Evolutionary conservation across 2,113 vertebrate species (phyloP).

Genomic region (Polypterus bichir): DNA sequence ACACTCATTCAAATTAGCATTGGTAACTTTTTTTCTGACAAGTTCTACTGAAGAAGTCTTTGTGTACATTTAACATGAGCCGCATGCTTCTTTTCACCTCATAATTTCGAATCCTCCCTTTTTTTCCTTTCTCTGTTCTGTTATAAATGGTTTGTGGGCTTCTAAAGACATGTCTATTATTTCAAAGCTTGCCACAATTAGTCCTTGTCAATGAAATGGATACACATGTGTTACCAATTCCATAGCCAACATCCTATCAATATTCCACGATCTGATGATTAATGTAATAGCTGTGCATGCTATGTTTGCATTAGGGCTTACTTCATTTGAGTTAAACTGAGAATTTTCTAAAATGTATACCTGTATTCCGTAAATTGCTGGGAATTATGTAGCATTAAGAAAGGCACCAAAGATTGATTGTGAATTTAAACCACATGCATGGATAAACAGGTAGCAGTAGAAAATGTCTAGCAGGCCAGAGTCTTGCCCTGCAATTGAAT

Average conservation of each 20-base stretch:
- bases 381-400: too few relatives aligned
- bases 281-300: slow-evolving; percentile 37
- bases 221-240: slow-evolving; percentile 54
- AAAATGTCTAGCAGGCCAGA: too few relatives aligned
- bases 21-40: too few relatives aligned
- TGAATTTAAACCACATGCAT: too few relatives aligned
- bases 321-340: background rate
- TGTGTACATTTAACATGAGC: slow-evolving; percentile 1
- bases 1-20: too few relatives aligned
- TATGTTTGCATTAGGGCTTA: slow-evolving; percentile 20
- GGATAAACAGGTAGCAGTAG: too few relatives aligned
- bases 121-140: slow-evolving; percentile 32
- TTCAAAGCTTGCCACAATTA: slow-evolving; percentile 48
- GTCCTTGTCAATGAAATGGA: slow-evolving; percentile 56
- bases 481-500: too few relatives aligned
- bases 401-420: too few relatives aligned
- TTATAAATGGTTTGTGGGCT: slow-evolving; percentile 53
- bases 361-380: too few relatives aligned
- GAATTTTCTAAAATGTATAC: background rate
- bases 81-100: slow-evolving; percentile 4
- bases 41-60: background rate
- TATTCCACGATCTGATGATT: slow-evolving; percentile 49
- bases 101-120: slow-evolving; percentile 5
- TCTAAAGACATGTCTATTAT: slow-evolving; percentile 67
- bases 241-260: slow-evolving; percentile 49